phyloP scores from a whole-genome alignment of 2,797 vertebrate genomes.

The Eospalax fontanierii region DNA sequence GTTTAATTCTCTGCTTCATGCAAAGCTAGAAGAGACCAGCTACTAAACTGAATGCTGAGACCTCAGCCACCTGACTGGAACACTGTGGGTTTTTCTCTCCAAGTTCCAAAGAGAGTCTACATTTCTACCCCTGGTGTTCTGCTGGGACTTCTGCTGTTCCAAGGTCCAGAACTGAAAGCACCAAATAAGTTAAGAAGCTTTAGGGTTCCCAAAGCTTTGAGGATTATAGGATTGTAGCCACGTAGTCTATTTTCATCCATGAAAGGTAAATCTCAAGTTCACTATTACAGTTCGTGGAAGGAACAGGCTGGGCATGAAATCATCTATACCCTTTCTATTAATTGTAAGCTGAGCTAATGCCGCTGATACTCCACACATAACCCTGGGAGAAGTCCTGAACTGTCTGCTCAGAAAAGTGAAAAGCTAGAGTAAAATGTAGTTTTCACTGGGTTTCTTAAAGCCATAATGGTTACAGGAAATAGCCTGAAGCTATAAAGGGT shows the following conservation, averaged over 20 bases:
- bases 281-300: constrained; percentile 21
- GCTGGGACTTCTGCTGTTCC: background rate
- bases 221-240: constrained; percentile 70
- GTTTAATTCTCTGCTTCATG: background rate
- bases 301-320: constrained; percentile 8
- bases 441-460: background rate
- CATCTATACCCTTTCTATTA: constrained; percentile 5
- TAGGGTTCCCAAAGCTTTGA: constrained; percentile 59
- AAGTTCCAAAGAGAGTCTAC: background rate
- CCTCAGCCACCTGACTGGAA: background rate
- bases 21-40: background rate
- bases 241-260: constrained; percentile 54
- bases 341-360: constrained; percentile 12
- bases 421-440: background rate
- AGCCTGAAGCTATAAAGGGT: no score
- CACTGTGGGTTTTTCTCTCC: background rate
- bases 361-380: background rate
- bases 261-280: constrained; percentile 63
- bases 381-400: background rate
- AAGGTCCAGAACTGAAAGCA: background rate
- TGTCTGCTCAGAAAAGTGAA: background rate
- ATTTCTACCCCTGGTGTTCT: background rate
- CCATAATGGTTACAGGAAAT: background rate
- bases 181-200: constrained; percentile 68
- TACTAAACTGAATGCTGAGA: background rate